Percentiles rank a stretch among this genome's conserved stretches.
phyloP scores from a whole-genome alignment of 2,113 vertebrate genomes.

The Solea solea region DNA sequence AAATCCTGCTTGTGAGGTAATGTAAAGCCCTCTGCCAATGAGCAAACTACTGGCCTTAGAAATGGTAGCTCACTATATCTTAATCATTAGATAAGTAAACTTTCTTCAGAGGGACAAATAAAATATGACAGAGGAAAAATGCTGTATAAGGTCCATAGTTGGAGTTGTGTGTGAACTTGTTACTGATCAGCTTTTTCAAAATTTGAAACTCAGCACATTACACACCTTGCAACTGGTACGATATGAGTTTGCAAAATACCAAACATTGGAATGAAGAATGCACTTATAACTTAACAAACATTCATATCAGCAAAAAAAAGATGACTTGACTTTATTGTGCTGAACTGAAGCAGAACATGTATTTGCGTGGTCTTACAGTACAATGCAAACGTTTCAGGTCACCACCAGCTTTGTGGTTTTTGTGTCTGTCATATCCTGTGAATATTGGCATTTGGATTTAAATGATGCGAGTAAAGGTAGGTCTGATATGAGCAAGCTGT shows the following conservation, averaged over 20 bases:
- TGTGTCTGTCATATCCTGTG: no score
- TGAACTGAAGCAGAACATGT: not conserved
- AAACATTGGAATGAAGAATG: slow-evolving; percentile 7
- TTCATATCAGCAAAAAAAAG: not conserved
- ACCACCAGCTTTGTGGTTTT: no score
- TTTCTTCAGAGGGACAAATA: slow-evolving; percentile 4
- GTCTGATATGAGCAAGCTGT: no score
- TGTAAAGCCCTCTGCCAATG: not conserved
- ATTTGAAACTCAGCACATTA: slow-evolving; percentile 12
- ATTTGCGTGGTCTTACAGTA: not conserved
- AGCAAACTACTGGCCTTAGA: not conserved
- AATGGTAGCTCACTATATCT: not conserved
- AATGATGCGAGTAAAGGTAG: no score
- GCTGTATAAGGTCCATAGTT: slow-evolving; percentile 7
- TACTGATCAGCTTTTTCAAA: slow-evolving; percentile 19
- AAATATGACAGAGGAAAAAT: slow-evolving; percentile 10
- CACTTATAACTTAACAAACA: slow-evolving; percentile 1
- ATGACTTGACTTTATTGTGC: not conserved
- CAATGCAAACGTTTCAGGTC: no score
- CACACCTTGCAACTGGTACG: slow-evolving; percentile 1
- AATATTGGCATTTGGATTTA: no score
- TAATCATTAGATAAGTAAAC: slow-evolving; percentile 13
- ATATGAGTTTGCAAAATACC: slow-evolving; percentile 11
- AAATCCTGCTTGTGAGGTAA: not conserved
- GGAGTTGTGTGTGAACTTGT: not conserved